phyloP scores from a whole-genome alignment of 2,888 invertebrate genomes.

The Eilema griseolum region DNA sequence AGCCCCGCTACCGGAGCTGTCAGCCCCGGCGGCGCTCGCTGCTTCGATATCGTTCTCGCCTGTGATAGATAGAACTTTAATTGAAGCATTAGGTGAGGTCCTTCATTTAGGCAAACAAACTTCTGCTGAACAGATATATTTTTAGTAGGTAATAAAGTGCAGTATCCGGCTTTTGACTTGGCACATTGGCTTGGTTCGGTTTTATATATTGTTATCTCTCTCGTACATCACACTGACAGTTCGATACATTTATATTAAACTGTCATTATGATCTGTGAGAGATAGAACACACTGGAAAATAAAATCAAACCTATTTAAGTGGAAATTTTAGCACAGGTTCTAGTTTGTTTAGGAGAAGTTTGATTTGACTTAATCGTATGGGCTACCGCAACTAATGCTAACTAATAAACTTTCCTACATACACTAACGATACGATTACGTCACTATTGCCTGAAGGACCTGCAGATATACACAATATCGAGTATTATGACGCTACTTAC shows the following conservation, averaged over 20 bases:
- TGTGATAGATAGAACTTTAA: constrained; percentile 43
- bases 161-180: too few species aligned
- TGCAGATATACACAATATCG: not conserved
- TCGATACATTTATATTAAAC: too few species aligned
- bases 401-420: not conserved
- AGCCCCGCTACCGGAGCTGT: constrained; percentile 45
- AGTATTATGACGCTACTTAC: constrained; percentile 35
- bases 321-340: too few species aligned
- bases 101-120: not conserved
- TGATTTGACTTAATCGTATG: not conserved
- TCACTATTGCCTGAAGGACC: not conserved
- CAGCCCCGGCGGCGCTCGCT: constrained; percentile 58
- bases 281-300: too few species aligned
- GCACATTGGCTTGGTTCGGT: too few species aligned
- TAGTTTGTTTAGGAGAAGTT: too few species aligned
- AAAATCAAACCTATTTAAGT: too few species aligned
- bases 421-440: not conserved
- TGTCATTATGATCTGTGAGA: too few species aligned
- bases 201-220: too few species aligned
- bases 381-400: not conserved
- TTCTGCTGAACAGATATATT: not conserved
- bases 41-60: constrained; percentile 82
- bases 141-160: too few species aligned
- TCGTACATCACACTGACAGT: too few species aligned
- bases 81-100: not conserved